Conservation (phyloP, 2,113 vertebrate species). For the Ptychochromis oligacanthus region DNA sequence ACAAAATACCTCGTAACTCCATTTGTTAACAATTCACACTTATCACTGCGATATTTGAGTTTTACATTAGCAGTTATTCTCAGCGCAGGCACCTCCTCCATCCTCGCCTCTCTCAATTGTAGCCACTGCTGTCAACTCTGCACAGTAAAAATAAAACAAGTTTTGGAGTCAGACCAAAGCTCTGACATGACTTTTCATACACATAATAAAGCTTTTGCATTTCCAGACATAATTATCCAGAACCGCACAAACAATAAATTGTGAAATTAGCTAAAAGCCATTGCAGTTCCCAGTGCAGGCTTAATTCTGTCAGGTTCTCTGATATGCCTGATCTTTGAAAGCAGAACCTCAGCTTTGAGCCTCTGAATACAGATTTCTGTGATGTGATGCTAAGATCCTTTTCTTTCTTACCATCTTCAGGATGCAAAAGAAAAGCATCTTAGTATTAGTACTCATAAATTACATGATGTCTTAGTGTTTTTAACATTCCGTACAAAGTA, state of each 20-base stretch:
- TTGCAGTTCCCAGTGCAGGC: constrained; percentile 2
- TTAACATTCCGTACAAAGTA: background rate
- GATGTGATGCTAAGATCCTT: background rate
- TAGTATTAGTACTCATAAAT: background rate
- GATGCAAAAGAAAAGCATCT: background rate
- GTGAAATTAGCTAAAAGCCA: constrained; percentile 24
- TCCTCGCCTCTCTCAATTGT: background rate
- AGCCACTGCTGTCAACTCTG: background rate
- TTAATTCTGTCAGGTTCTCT: constrained; percentile 25
- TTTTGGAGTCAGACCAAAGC: background rate
- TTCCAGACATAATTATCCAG: background rate
- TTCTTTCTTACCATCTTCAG: background rate
- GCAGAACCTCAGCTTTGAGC: constrained; percentile 12
- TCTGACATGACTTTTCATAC: background rate
- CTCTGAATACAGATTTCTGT: constrained; percentile 16
- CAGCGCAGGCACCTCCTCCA: background rate
- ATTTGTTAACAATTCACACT: background rate
- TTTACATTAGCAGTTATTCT: background rate
- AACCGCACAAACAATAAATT: constrained; percentile 25
- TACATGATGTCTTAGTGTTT: background rate
- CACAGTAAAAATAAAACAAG: constrained; percentile 7
- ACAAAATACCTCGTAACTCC: too few relatives aligned
- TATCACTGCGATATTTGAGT: background rate
- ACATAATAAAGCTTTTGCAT: background rate
- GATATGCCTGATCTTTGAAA: constrained; percentile 46